These are phyloP conservation scores for Lasioglossum villosulum DNA, from an alignment of 2,888 invertebrate species.

Conservation along the genomic window DNA sequence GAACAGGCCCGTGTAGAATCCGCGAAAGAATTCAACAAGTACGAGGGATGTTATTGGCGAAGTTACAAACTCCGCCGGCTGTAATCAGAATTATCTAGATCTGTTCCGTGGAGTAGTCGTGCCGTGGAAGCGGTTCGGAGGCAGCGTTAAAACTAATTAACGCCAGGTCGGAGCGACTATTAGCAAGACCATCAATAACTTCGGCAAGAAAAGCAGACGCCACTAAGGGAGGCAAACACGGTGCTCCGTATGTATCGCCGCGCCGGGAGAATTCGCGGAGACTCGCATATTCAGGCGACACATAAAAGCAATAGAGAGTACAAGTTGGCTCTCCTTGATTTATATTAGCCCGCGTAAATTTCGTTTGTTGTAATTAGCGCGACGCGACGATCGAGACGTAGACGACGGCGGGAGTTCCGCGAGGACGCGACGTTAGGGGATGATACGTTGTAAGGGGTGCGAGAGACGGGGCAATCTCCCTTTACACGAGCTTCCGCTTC, in stretches of 20 bases:
- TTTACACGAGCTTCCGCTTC: constrained; percentile 21
- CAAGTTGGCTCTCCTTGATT: constrained; percentile 14
- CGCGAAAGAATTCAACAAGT: constrained; percentile 10
- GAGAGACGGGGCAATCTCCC: constrained; percentile 20
- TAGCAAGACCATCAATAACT: constrained; percentile 18
- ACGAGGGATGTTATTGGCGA: constrained; percentile 1
- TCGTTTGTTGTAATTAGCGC: constrained; percentile 36
- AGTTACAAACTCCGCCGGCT: constrained; percentile 6
- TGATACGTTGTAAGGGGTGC: background rate
- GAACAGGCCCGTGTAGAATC: background rate
- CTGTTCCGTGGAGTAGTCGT: background rate
- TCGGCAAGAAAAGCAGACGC: constrained; percentile 3
- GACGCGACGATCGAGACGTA: constrained; percentile 31
- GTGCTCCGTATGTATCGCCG: background rate
- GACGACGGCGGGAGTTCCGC: background rate
- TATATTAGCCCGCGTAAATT: constrained; percentile 27
- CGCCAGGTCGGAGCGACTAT: constrained; percentile 9
- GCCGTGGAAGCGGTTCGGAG: background rate
- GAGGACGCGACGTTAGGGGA: background rate
- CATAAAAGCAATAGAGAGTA: constrained; percentile 24
- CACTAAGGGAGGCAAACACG: background rate
- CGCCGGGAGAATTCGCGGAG: background rate
- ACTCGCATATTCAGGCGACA: background rate
- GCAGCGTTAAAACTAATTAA: constrained; percentile 21
- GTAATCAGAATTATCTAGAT: constrained; percentile 19